Percentiles rank a stretch among this genome's conserved stretches.
These are phyloP conservation scores for Caradrina kadenii DNA, from an alignment of 2,888 invertebrate species.

Conservation along the genomic window DNA sequence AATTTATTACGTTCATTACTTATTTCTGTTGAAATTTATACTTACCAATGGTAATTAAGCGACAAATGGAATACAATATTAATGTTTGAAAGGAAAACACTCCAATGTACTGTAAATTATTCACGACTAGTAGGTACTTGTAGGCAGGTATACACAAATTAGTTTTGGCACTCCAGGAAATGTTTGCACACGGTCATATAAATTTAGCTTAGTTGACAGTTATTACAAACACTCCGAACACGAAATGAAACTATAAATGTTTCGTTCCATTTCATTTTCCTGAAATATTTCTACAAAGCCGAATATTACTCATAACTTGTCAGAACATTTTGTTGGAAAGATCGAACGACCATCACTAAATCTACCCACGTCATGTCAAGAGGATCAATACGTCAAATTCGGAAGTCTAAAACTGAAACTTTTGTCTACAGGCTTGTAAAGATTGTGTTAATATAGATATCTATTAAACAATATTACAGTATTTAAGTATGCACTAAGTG, in stretches of 20 bases:
- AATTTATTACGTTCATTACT: too few relatives aligned
- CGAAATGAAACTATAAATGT: conserved; percentile 30
- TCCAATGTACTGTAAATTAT: conserved; percentile 9
- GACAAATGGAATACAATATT: not conserved
- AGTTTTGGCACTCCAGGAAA: conserved; percentile 26
- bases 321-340: not conserved
- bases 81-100: not conserved
- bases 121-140: not conserved
- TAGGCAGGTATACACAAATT: conserved; percentile 10
- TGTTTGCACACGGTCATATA: conserved; percentile 41
- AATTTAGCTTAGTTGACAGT: conserved; percentile 55
- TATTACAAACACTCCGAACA: conserved; percentile 42
- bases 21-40: too few relatives aligned
- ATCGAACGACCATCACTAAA: conserved; percentile 11
- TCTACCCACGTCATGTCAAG: conserved; percentile 15
- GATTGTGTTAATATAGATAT: not conserved
- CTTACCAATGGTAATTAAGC: not conserved
- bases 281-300: conserved; percentile 29
- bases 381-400: conserved; percentile 20
- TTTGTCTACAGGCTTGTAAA: not conserved
- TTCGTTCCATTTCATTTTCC: conserved; percentile 14
- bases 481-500: not conserved
- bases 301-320: not conserved
- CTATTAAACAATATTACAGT: not conserved
- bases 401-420: conserved; percentile 1